Evolutionary conservation across 2,113 vertebrate species (phyloP).

Genomic region (Neomonachus schauinslandi): DNA sequence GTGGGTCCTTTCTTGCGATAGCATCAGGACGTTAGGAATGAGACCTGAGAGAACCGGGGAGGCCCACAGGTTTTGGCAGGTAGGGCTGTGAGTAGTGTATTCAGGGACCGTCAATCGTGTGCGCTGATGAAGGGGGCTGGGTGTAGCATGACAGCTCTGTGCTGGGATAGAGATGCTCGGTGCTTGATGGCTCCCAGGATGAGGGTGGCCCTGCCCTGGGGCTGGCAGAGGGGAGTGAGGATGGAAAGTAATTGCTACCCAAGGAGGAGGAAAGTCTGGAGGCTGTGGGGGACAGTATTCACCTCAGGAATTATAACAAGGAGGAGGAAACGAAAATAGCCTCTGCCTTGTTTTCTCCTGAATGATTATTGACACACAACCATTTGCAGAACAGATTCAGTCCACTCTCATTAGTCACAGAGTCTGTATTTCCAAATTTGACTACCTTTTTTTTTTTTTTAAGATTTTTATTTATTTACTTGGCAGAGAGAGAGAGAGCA

Average conservation of each 20-base stretch:
- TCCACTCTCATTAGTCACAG: neutral
- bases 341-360: neutral
- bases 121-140: neutral
- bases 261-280: neutral
- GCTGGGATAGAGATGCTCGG: neutral
- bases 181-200: neutral
- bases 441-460: no score
- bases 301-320: neutral
- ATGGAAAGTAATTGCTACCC: neutral
- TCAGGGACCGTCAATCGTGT: accelerated
- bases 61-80: neutral
- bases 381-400: neutral
- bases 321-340: neutral
- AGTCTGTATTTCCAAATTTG: neutral
- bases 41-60: neutral
- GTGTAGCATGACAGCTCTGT: accelerated
- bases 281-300: neutral
- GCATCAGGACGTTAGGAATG: neutral
- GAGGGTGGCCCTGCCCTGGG: neutral
- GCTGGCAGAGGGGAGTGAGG: neutral
- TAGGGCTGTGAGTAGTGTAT: neutral
- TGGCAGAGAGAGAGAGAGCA: no score
- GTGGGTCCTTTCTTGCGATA: neutral
- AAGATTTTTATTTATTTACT: no score
- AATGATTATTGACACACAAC: neutral